phyloP scores from a whole-genome alignment of 2,113 vertebrate species.

The Ginglymostoma cirratum region DNA sequence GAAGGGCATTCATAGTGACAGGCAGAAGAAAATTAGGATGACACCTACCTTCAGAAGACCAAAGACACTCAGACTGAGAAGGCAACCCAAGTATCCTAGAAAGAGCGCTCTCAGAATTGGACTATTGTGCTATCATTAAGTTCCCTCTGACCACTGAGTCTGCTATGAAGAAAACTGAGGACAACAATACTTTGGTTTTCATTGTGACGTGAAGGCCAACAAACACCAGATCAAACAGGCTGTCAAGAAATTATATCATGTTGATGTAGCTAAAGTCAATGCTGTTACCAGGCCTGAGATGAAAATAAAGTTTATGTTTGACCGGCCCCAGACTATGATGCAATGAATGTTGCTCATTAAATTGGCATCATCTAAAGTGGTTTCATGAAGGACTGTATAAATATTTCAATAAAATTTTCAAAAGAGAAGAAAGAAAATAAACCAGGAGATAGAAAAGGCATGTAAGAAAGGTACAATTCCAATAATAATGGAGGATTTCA shows the following conservation, averaged over 20 bases:
- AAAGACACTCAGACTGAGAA: constrained; percentile 81
- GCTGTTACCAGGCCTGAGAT: constrained; percentile 91
- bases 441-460: too few species aligned
- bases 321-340: constrained; percentile 92
- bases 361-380: constrained; percentile 95
- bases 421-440: constrained; percentile 37
- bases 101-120: constrained; percentile 90
- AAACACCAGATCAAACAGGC: constrained; percentile 98
- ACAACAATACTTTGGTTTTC: constrained; percentile 97
- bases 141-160: constrained; percentile 85
- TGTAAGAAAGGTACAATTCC: too few species aligned
- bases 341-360: constrained; percentile 97
- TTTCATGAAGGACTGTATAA: constrained; percentile 55
- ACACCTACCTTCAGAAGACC: constrained; percentile 88
- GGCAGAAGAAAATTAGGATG: constrained; percentile 88
- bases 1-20: constrained; percentile 90
- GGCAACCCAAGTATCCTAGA: constrained; percentile 88
- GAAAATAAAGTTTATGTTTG: constrained; percentile 97
- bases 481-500: too few species aligned
- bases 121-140: constrained; percentile 65
- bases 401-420: constrained; percentile 70
- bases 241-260: constrained; percentile 95
- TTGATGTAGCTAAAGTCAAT: constrained; percentile 95
- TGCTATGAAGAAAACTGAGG: constrained; percentile 97
- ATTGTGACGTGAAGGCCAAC: constrained; percentile 94